Conservation (phyloP, 2,113 vertebrate genomes). For the Herpetotheres cachinnans region DNA sequence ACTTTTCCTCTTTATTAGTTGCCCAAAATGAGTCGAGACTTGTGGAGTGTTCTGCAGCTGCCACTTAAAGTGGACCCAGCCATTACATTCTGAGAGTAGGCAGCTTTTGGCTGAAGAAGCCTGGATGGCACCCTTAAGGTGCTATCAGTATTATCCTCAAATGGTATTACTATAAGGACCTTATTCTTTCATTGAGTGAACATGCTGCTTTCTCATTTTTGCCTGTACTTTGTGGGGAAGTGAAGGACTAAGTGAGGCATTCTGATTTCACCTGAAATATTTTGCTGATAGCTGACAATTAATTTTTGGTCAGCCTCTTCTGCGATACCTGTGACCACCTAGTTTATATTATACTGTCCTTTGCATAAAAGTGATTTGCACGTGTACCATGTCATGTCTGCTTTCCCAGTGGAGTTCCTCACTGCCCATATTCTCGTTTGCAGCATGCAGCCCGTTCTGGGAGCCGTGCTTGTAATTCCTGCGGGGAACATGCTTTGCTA, state of each 20-base stretch:
- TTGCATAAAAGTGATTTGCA: not conserved
- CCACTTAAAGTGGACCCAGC: not conserved
- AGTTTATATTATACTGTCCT: not conserved
- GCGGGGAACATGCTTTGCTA: not conserved
- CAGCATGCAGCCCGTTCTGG: not conserved
- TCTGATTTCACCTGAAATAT: not conserved
- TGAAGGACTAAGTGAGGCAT: not conserved
- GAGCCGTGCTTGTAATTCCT: not conserved
- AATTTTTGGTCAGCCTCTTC: not conserved
- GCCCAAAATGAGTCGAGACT: not conserved
- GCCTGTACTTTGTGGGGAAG: not conserved
- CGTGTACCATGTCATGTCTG: accelerated
- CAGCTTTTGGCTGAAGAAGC: not conserved
- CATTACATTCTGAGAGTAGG: not conserved
- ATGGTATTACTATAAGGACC: not conserved
- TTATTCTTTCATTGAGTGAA: not conserved
- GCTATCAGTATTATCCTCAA: not conserved
- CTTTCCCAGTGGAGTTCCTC: not conserved
- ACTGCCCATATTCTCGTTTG: not conserved
- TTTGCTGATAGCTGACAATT: not conserved
- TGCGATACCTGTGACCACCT: not conserved
- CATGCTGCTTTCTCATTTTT: not conserved
- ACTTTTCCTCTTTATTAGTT: not conserved
- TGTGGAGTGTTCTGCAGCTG: not conserved
- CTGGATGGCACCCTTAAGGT: not conserved